These are phyloP conservation scores for Elysia crispata DNA, from an alignment of 2,888 invertebrate genomes.

Conservation along the genomic window DNA sequence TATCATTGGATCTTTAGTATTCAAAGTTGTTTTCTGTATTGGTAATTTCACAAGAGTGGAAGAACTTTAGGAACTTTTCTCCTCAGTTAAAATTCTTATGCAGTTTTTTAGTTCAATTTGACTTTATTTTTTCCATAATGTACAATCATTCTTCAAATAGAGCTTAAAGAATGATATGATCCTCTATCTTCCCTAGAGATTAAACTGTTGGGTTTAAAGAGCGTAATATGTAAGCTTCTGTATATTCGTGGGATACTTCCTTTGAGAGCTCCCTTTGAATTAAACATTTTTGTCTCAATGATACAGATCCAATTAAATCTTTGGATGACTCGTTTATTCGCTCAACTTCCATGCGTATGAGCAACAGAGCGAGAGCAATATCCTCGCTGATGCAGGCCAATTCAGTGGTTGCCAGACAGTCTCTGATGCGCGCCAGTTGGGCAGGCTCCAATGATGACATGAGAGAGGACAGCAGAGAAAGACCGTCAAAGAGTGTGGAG, in stretches of 20 bases:
- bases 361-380: conserved; percentile 63
- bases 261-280: too few species aligned
- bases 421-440: conserved; percentile 60
- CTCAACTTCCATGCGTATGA: conserved; percentile 57
- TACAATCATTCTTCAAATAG: too few species aligned
- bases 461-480: conserved; percentile 47
- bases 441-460: conserved; percentile 60
- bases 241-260: too few species aligned
- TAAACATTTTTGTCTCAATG: too few species aligned
- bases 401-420: conserved; percentile 58
- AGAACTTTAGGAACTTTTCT: neutral
- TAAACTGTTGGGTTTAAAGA: too few species aligned
- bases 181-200: too few species aligned
- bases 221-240: too few species aligned
- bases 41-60: neutral
- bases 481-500: conserved; percentile 60
- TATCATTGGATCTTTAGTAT: neutral
- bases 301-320: conserved; percentile 40
- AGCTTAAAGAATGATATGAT: too few species aligned
- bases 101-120: neutral
- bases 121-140: neutral
- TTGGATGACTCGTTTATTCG: conserved; percentile 60
- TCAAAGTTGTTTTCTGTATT: neutral
- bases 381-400: conserved; percentile 63
- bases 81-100: neutral